Evolutionary conservation across 2,797 vertebrate genomes (phyloP).

Genomic region (Lutjanus argentimaculatus): DNA sequence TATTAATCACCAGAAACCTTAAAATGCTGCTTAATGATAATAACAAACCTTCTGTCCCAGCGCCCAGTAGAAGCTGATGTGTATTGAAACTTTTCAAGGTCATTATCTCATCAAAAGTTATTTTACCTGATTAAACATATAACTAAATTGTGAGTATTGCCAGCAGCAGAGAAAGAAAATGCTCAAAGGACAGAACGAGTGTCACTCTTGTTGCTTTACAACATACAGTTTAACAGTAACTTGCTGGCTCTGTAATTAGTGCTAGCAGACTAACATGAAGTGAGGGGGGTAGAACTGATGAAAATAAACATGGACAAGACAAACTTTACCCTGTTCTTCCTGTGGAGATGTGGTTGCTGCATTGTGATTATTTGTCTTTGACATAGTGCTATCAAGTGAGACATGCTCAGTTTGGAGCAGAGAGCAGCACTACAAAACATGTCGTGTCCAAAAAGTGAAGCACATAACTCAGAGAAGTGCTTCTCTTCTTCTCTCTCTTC

Average conservation of each 20-base stretch:
- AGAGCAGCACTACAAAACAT: background rate
- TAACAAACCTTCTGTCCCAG: background rate
- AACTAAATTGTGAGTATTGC: background rate
- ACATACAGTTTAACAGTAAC: slow-evolving; percentile 13
- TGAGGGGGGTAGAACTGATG: slow-evolving; percentile 2
- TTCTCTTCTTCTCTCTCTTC: background rate
- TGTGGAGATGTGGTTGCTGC: background rate
- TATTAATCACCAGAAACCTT: slow-evolving; percentile 3
- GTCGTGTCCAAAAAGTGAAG: background rate
- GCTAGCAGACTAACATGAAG: slow-evolving; percentile 21
- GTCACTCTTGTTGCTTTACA: slow-evolving; percentile 10
- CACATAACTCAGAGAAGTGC: background rate
- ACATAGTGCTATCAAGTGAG: background rate
- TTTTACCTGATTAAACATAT: background rate
- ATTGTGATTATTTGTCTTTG: background rate
- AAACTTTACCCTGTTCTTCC: background rate
- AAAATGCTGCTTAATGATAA: background rate
- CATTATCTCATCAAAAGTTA: background rate
- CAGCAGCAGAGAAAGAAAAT: slow-evolving; percentile 1
- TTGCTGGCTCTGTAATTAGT: slow-evolving; percentile 39
- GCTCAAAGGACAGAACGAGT: background rate
- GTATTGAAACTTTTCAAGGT: background rate
- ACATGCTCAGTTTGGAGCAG: background rate
- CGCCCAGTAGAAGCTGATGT: background rate
- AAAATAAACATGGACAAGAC: slow-evolving; percentile 30